These are phyloP conservation scores for Hypsopygia costalis DNA, from an alignment of 2,888 invertebrate genomes.

Conservation along the genomic window DNA sequence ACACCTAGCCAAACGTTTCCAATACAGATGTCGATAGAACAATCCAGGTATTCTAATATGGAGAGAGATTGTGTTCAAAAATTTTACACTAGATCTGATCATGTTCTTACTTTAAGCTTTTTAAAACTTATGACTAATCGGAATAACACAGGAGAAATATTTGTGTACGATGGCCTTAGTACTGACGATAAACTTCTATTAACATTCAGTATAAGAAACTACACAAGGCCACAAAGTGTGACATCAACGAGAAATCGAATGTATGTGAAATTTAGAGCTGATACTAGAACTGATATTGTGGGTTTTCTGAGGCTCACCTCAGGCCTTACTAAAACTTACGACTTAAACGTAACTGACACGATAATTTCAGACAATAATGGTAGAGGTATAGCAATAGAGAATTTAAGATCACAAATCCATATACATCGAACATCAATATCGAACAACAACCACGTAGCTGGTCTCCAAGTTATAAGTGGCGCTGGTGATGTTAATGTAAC, in stretches of 20 bases:
- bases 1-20: constrained; percentile 94
- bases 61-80: constrained; percentile 88
- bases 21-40: constrained; percentile 89
- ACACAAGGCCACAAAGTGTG: constrained; percentile 93
- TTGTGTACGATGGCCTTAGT: constrained; percentile 89
- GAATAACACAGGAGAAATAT: constrained; percentile 87
- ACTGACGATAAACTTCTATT: constrained; percentile 85
- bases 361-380: constrained; percentile 94
- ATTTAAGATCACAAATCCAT: constrained; percentile 93
- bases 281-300: constrained; percentile 85
- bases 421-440: constrained; percentile 91
- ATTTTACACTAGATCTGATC: constrained; percentile 88
- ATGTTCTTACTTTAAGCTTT: constrained; percentile 92
- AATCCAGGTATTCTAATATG: constrained; percentile 86
- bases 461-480: constrained; percentile 93
- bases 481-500: constrained; percentile 97
- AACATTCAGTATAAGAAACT: constrained; percentile 88
- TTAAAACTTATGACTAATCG: constrained; percentile 88
- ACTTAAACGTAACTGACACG: constrained; percentile 92
- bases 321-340: constrained; percentile 88
- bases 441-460: constrained; percentile 94
- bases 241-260: constrained; percentile 90
- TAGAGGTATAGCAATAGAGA: constrained; percentile 96
- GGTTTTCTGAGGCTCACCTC: constrained; percentile 90
- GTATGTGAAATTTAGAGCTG: constrained; percentile 88